Conservation (phyloP, 2,113 vertebrate genomes). For the Guaruba guarouba region DNA sequence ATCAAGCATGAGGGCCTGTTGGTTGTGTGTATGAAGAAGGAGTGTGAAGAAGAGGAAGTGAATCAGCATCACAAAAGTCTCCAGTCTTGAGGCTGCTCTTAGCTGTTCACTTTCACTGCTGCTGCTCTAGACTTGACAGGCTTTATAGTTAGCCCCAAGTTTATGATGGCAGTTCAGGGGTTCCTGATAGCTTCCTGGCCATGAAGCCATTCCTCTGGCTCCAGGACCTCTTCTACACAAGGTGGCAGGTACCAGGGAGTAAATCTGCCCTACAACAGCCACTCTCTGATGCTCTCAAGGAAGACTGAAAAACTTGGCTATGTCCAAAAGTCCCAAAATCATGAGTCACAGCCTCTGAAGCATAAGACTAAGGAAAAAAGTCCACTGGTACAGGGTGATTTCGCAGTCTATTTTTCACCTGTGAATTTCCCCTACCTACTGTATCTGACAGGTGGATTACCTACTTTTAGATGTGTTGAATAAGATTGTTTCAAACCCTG, state of each 20-base stretch:
- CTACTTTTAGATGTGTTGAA: not conserved
- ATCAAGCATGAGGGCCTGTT: accelerated
- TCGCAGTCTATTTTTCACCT: not conserved
- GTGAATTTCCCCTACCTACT: not conserved
- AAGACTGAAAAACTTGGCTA: not conserved
- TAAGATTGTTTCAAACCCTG: not conserved
- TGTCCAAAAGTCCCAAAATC: not conserved
- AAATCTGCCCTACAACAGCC: not conserved
- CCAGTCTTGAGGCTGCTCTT: not conserved
- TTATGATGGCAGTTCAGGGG: not conserved
- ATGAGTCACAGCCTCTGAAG: not conserved
- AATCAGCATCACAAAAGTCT: not conserved
- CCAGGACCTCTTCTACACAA: not conserved
- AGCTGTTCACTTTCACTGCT: not conserved
- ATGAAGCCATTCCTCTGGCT: not conserved
- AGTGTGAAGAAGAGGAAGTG: not conserved
- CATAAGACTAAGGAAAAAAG: not conserved
- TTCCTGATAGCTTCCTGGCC: not conserved
- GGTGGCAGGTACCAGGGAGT: not conserved
- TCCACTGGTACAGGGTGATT: accelerated
- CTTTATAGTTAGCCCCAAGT: not conserved
- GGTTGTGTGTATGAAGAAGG: not conserved
- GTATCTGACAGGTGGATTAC: not conserved
- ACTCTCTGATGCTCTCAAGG: not conserved
- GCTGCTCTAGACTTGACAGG: not conserved